Base-by-base conservation (phyloP, 2,797 vertebrate species). In the Brachyalestes nurse region DNA sequence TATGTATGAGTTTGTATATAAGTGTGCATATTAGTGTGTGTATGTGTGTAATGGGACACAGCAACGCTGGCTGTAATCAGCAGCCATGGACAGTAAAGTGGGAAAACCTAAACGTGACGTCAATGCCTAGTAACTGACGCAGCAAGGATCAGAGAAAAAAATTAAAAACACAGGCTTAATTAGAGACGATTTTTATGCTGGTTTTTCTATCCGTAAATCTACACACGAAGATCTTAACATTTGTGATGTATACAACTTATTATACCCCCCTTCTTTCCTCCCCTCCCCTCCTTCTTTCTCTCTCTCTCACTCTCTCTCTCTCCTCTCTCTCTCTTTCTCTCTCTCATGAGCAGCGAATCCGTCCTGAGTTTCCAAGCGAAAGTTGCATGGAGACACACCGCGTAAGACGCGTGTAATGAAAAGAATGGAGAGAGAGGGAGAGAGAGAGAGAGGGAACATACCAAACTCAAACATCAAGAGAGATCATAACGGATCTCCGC, bases 61-160 rank as follows among this genome's bases (percentile, higher is more conserved):
- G 34, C 34, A 92, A 91, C 93, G 91, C 93, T 88, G 93, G 91
- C 93, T 95, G 95, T 96, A 93, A 94, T 94, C 95, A 93, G 94
- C 93, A 93, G 94, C 93, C 93, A 91, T 95, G 95, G 95, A 94
- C 96, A 96, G 95, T 94, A 94, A 97, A 97, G 95, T 92, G 95
- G 97, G 97, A 97, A 96, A 98, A 96, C 97, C 96, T 98, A 93
- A 95, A 95, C 95, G 97, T 99, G 97, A 98, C 97, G 97, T 98
- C 96, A 98, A 97, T 96, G 95, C 96, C 95, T 96, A 95, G 93
- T 96, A 96, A 97, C 97, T 98, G 97, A 98, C 97, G 97, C 96
- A 97, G 96, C 96, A 95, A 93, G 94, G 87, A 93, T 93, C 93
- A 78, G 70, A 91, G 95, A 95, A 90, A 89, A 84, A 74, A 67